phyloP scores from a whole-genome alignment of 2,113 vertebrate genomes.

The Irena cyanogastra region DNA sequence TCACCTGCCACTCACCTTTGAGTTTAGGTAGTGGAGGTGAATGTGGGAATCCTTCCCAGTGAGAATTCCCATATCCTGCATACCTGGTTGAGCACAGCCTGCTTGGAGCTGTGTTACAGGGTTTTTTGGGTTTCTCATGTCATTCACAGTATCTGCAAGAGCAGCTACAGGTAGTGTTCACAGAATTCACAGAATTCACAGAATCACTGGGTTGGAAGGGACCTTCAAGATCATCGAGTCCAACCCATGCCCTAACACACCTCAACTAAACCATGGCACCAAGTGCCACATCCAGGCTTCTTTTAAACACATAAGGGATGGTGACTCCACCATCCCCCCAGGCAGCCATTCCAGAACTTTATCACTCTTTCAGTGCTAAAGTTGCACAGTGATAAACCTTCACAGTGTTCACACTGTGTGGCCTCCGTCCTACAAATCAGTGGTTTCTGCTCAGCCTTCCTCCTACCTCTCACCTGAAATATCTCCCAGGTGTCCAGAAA shows the following conservation, averaged over 20 bases:
- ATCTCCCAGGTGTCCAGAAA: not conserved
- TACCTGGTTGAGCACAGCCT: not conserved
- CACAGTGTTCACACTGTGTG: not conserved
- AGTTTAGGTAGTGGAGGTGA: not conserved
- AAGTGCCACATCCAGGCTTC: no score
- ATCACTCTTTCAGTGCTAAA: no score
- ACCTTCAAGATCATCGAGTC: no score
- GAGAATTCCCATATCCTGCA: fast-evolving
- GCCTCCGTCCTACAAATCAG: not conserved
- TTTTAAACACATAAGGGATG: no score
- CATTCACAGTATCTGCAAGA: not conserved
- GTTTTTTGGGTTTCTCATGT: not conserved
- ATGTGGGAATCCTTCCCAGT: not conserved
- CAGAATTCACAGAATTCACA: no score
- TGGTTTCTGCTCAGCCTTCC: not conserved
- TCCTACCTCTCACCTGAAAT: not conserved
- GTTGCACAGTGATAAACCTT: no score
- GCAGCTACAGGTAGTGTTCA: not conserved
- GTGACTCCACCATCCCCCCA: no score
- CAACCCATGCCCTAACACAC: no score
- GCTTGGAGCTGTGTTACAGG: not conserved
- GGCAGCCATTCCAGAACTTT: no score
- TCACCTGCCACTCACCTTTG: not conserved
- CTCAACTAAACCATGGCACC: no score
- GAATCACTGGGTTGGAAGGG: no score